Conservation (phyloP, 2,113 vertebrate species). For the Myotis yumanensis region DNA sequence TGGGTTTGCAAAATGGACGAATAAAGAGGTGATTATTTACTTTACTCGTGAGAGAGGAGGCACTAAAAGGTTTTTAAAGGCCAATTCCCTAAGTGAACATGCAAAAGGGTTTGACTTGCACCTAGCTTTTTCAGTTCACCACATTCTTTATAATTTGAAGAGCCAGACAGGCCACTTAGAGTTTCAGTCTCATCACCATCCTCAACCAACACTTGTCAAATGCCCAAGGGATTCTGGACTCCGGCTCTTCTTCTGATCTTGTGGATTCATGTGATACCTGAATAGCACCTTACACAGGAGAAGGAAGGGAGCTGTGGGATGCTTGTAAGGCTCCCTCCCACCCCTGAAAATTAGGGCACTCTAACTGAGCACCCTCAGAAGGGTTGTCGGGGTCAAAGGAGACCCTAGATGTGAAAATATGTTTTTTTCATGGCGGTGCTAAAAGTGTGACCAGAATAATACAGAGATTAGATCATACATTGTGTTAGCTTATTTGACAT, state of each 20-base stretch:
- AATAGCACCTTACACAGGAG: background rate
- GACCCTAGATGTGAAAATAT: background rate
- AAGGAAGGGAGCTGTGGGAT: background rate
- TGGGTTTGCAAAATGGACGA: background rate
- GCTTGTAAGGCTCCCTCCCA: no score
- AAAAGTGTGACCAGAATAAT: background rate
- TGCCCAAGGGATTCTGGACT: background rate
- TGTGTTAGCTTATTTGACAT: background rate
- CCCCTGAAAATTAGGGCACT: background rate
- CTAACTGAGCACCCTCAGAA: background rate
- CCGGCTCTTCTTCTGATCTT: background rate
- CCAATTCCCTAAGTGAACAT: background rate
- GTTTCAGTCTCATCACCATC: background rate
- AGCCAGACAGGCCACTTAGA: background rate
- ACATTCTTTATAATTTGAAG: background rate
- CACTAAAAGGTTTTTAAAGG: background rate
- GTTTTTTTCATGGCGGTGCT: background rate
- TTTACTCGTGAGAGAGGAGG: background rate
- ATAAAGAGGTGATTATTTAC: background rate
- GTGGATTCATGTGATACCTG: background rate
- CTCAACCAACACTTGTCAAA: background rate
- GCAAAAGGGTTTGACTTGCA: background rate
- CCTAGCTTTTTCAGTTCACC: background rate
- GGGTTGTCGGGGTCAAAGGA: background rate
- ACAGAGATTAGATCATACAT: background rate